These are phyloP conservation scores for Bergia puertoricense DNA, from an alignment of 92 coral and sea anemone genomes.

Conservation along the genomic window DNA sequence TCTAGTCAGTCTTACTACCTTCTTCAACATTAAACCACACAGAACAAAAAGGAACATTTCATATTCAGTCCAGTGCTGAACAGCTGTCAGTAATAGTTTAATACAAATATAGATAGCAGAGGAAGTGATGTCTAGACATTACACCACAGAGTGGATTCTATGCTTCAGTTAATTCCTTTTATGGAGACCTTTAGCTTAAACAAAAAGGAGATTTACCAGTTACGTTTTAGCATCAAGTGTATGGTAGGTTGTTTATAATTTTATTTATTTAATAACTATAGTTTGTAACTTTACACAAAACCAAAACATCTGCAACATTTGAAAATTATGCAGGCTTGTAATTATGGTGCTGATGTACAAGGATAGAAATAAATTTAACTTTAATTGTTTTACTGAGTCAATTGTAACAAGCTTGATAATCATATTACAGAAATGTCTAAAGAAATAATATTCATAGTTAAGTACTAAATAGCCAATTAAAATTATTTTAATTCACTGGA, in stretches of 20 bases:
- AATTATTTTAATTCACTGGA: too few species aligned
- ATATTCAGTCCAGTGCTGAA: neutral
- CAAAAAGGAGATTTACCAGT: constrained; percentile 1
- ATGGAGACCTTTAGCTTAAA: constrained; percentile 24
- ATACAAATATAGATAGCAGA: neutral
- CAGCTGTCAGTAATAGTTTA: neutral
- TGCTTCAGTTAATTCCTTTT: constrained; percentile 17
- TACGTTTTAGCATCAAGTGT: neutral
- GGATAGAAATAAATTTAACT: too few species aligned
- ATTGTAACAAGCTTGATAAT: too few species aligned
- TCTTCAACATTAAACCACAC: neutral
- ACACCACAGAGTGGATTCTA: neutral
- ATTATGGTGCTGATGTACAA: too few species aligned
- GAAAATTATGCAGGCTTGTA: too few species aligned
- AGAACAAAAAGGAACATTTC: neutral
- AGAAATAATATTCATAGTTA: too few species aligned
- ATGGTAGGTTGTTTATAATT: neutral
- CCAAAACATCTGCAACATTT: too few species aligned
- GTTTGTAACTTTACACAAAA: neutral
- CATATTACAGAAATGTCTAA: too few species aligned
- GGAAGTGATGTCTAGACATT: constrained; percentile 18
- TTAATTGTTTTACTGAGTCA: too few species aligned
- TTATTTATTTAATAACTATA: too few species aligned
- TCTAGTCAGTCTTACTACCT: neutral
- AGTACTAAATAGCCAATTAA: too few species aligned